Percentiles rank a stretch among this genome's conserved stretches.
phyloP scores from a whole-genome alignment of 1,140 invertebrate genomes.

The Sipha flava region DNA sequence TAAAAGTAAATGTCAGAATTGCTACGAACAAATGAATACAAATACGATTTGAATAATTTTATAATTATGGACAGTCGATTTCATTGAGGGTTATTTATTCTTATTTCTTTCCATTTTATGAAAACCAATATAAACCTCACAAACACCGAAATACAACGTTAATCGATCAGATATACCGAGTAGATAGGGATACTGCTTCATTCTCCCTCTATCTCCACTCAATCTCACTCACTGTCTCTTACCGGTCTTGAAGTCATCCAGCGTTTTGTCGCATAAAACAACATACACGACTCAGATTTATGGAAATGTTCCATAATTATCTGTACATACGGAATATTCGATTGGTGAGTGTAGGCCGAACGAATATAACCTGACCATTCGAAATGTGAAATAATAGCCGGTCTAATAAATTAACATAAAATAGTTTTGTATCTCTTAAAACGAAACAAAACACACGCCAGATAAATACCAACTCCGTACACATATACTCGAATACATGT shows the following conservation, averaged over 20 bases:
- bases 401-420: constrained; percentile 25
- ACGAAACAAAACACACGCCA: not conserved
- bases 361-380: constrained; percentile 13
- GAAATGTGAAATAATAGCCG: constrained; percentile 23
- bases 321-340: not conserved
- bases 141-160: not conserved
- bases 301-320: constrained; percentile 28
- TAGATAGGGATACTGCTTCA: not conserved
- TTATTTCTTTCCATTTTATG: not conserved
- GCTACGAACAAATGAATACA: not conserved
- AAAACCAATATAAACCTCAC: not conserved
- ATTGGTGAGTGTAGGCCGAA: constrained; percentile 23
- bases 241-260: not conserved
- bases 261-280: constrained; percentile 18
- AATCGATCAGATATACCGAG: constrained; percentile 24
- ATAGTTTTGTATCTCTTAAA: constrained; percentile 1
- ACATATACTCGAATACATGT: not conserved
- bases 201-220: not conserved
- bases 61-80: not conserved
- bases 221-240: not conserved
- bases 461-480: not conserved
- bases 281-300: constrained; percentile 3
- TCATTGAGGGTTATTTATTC: not conserved
- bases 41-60: constrained; percentile 12
- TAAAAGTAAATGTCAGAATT: not conserved